Evolutionary conservation across 2,888 invertebrate genomes (phyloP), one percentile per base, ranked within the genome.

Genomic region (Heteromurus nitidus): DNA sequence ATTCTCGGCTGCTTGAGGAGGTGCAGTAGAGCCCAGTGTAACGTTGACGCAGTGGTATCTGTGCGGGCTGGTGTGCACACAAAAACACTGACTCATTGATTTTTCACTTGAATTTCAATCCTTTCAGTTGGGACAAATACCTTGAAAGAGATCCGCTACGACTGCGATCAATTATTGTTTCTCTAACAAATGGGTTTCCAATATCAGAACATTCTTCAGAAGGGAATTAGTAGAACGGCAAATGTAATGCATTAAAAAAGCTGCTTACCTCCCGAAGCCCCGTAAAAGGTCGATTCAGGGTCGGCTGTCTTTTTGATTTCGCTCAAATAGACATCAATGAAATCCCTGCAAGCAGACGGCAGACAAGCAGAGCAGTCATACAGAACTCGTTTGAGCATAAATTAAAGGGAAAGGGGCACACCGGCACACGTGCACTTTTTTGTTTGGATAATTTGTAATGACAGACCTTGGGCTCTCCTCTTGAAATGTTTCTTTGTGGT

Each of bases 301-400:
- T 79, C 79, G 0, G 31, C 65, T 13, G 82, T 77, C 3, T 77
- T 53, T 11, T 47, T 55, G 2, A 77, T 82, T 62, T 82, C 72
- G 2, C 30, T 77, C 9, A 82, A 20, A 30, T 77, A 77, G 3
- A 72, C 73, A 28, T 82, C 77, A 26, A 73, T 82, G 44, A 82
- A 77, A 58, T 82, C 82, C 20, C 77, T 82, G 58, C 1, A 42
- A 44, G 28, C n/a, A n/a, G n/a, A n/a, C n/a, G n/a, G n/a, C n/a
- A n/a, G n/a, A n/a, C n/a, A n/a, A 20, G 13, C 11, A 24, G 9
- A 7, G 13, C 7, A 13, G 24, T 22, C 18, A 16, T 24, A n/a
- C n/a, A n/a, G n/a, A n/a, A n/a, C 24, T 60, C 24, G 11, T 28
- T n/a, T n/a, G 36, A 36, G 36, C 7, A 13, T 5, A 36, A 36